These are phyloP conservation scores for Sinocyclocheilus anophthalmus DNA, from an alignment of 2,113 vertebrate species.

Conservation along the genomic window DNA sequence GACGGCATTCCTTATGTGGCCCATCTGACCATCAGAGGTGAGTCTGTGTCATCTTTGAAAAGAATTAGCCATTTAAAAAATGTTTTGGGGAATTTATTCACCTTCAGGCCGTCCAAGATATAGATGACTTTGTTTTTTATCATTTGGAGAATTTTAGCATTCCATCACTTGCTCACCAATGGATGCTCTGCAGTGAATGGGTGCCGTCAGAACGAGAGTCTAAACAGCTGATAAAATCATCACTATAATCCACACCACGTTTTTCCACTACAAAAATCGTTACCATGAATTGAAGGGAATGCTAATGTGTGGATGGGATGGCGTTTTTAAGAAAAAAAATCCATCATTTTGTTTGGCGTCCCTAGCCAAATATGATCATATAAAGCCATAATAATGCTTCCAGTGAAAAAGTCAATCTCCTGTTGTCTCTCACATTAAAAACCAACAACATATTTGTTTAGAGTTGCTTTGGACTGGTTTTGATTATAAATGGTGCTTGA, in stretches of 20 bases:
- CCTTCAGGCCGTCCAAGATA: not conserved
- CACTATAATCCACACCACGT: not conserved
- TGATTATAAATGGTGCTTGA: too few relatives aligned
- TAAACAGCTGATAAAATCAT: not conserved
- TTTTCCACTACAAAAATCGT: not conserved
- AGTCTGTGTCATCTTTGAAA: conserved; percentile 1
- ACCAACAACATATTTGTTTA: not conserved
- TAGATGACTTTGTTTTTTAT: not conserved
- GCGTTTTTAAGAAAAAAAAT: not conserved
- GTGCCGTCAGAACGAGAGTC: not conserved
- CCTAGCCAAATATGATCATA: not conserved
- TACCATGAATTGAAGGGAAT: not conserved
- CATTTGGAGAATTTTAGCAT: not conserved
- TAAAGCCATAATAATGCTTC: not conserved
- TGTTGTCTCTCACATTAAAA: not conserved
- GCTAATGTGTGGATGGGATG: too few relatives aligned
- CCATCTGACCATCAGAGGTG: conserved; percentile 76
- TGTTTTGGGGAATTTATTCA: too few relatives aligned
- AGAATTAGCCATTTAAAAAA: not conserved
- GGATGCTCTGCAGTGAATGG: not conserved
- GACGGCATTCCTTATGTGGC: conserved; percentile 78
- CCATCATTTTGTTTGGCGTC: not conserved
- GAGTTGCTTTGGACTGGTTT: not conserved
- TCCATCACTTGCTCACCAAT: not conserved
- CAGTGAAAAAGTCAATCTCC: too few relatives aligned